A percentile compares a stretch with the other conserved stretches of the same genome.
phyloP scores from a whole-genome alignment of 2,797 vertebrate genomes.

The Kryptopterus vitreolus region DNA sequence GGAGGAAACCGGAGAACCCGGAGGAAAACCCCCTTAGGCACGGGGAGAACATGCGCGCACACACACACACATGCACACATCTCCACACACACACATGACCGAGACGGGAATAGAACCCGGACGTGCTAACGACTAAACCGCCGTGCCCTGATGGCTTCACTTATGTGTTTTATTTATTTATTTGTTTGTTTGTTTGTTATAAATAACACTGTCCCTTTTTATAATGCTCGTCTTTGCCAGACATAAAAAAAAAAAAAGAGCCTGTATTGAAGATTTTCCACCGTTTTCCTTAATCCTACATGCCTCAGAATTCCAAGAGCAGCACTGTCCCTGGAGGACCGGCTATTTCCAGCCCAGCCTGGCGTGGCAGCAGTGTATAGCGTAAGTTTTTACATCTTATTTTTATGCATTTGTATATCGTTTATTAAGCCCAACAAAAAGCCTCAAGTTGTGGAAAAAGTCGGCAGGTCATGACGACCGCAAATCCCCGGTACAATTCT shows the following conservation, averaged over 20 bases:
- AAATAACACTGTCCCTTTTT: not conserved
- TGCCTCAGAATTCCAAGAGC: constrained; percentile 72
- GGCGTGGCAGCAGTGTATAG: constrained; percentile 77
- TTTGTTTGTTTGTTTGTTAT: not conserved
- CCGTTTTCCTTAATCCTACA: constrained; percentile 65
- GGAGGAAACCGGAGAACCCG: too few relatives aligned
- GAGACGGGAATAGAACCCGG: too few relatives aligned
- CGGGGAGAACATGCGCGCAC: too few relatives aligned
- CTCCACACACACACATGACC: too few relatives aligned
- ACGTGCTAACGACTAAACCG: too few relatives aligned
- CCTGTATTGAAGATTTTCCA: constrained; percentile 35
- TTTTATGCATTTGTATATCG: not conserved
- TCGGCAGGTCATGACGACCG: not conserved
- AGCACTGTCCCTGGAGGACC: constrained; percentile 75
- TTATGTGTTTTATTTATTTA: too few relatives aligned
- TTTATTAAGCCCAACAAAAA: not conserved
- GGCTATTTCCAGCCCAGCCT: constrained; percentile 76
- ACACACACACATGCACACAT: too few relatives aligned
- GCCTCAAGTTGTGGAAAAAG: not conserved
- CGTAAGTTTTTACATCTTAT: constrained; percentile 66
- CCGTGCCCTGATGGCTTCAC: too few relatives aligned
- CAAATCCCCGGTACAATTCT: not conserved
- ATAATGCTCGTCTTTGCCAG: not conserved
- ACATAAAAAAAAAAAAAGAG: constrained; percentile 26
- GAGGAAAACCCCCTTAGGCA: too few relatives aligned